Evolutionary conservation across 2,888 invertebrate species (phyloP), one percentile per base, ranked within the genome.

Genomic region (Ganaspis brasiliensis): DNA sequence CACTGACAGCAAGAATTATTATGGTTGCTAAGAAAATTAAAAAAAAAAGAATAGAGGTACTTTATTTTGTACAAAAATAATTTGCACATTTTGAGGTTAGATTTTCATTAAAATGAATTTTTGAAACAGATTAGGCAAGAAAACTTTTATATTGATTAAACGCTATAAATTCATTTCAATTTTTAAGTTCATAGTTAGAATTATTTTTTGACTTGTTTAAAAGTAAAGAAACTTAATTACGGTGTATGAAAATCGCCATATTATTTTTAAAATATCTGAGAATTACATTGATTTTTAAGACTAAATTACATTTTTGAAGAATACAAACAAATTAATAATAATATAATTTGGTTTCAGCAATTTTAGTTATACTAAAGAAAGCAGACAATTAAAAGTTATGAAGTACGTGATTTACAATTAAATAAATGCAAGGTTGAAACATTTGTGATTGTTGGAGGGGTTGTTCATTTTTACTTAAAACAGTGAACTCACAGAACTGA

Each of bases 401-500:
- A 31, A 31, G 16, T 1, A 5, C 1, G 16, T n/a, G 26, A 21
- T 40, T 45, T 45, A 49, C 55, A 55, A 55, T 21, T 24, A 59
- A 24, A 9, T 24, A 16, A 19, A 16, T 12, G 12, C 0, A 40
- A n/a, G 16, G 37, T 19, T 31, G 55, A 71, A 45, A 16, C 75
- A 71, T 37, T 72, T 63, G 72, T 56, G 79, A 82, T 81, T 71
- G 77, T 82, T 83, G 79, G 76, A 59, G 72, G 76, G 59, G 45
- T 6, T 31, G 74, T 63, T 14, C 61, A 37, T 71, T 73, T 59
- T 52, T 40, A 24, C 45, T 67, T 21, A 70, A 55, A 26, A 35
- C 19, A 16, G 19, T 5, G 75, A 49, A 89, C 90, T 89, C 83
- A 89, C 90, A 83, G 82, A 82, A 88, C 87, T 77, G 82, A 80